Conservation (phyloP, 2,797 vertebrate genomes). For the Poecilia picta region DNA sequence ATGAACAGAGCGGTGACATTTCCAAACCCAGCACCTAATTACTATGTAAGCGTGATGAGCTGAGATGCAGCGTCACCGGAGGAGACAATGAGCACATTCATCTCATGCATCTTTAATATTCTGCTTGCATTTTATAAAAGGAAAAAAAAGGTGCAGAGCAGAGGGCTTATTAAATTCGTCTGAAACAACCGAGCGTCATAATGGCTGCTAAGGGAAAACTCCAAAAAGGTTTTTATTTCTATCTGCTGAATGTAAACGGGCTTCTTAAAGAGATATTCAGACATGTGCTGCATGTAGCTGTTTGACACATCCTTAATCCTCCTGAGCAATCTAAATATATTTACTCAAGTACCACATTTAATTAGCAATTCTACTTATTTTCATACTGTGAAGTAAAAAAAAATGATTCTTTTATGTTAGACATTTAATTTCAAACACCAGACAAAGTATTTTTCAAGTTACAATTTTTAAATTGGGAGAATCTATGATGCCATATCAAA, state of each 20-base stretch:
- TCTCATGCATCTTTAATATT: conserved; percentile 76
- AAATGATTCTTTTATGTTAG: background rate
- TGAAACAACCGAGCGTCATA: conserved; percentile 71
- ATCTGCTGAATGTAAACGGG: conserved; percentile 62
- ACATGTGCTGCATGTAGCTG: conserved; percentile 20
- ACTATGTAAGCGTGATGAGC: conserved; percentile 53
- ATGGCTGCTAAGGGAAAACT: conserved; percentile 73
- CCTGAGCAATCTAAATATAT: conserved; percentile 21
- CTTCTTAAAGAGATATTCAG: conserved; percentile 53
- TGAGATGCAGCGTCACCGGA: conserved; percentile 60
- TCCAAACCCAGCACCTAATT: conserved; percentile 70
- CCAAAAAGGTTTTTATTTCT: conserved; percentile 62
- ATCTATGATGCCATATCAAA: background rate
- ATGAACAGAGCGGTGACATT: conserved; percentile 61
- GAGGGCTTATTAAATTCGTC: conserved; percentile 70
- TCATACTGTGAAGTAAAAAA: background rate
- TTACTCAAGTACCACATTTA: conserved; percentile 2
- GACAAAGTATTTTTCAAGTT: background rate
- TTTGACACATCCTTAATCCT: conserved; percentile 35
- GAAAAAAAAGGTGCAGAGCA: conserved; percentile 68
- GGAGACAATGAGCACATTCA: conserved; percentile 73
- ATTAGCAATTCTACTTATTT: background rate
- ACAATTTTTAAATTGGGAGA: background rate
- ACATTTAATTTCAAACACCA: background rate
- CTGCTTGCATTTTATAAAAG: conserved; percentile 69